phyloP scores from a whole-genome alignment of 2,113 vertebrate genomes.

The Triplophysa rosa region DNA sequence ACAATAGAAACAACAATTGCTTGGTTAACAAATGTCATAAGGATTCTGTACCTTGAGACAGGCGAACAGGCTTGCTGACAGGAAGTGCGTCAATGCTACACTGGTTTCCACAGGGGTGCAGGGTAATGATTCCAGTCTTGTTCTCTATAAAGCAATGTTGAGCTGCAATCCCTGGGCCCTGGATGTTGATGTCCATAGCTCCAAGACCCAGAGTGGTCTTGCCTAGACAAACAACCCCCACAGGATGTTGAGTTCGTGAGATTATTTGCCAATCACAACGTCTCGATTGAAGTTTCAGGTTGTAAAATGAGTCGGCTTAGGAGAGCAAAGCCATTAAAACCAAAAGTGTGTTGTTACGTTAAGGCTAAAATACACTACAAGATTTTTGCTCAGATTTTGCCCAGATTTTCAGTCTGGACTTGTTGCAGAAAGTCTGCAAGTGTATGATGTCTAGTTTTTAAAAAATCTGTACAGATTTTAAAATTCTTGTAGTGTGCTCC shows the following conservation, averaged over 20 bases:
- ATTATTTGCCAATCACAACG: constrained; percentile 1
- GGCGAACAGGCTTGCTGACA: constrained; percentile 77
- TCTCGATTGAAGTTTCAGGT: background rate
- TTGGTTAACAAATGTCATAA: background rate
- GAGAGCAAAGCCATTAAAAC: background rate
- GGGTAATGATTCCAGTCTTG: constrained; percentile 76
- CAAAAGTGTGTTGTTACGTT: background rate
- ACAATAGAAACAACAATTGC: background rate
- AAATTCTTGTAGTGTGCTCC: too few relatives aligned
- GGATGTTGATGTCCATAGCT: constrained; percentile 81
- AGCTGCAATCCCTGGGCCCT: constrained; percentile 81
- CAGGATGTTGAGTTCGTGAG: constrained; percentile 6
- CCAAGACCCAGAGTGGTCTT: constrained; percentile 83
- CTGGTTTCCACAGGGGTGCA: constrained; percentile 88
- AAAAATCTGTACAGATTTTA: too few relatives aligned
- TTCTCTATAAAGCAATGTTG: constrained; percentile 95
- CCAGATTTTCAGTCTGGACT: too few relatives aligned
- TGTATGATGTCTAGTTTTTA: too few relatives aligned
- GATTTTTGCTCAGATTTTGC: too few relatives aligned
- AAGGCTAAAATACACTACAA: too few relatives aligned
- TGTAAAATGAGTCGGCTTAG: background rate
- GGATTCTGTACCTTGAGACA: constrained; percentile 85
- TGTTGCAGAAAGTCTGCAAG: too few relatives aligned
- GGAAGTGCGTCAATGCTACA: constrained; percentile 83
- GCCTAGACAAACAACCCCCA: constrained; percentile 69